Percentiles rank a stretch among this genome's conserved stretches.
Conservation (phyloP, 2,888 invertebrate species). For the Agrotis segetum region DNA sequence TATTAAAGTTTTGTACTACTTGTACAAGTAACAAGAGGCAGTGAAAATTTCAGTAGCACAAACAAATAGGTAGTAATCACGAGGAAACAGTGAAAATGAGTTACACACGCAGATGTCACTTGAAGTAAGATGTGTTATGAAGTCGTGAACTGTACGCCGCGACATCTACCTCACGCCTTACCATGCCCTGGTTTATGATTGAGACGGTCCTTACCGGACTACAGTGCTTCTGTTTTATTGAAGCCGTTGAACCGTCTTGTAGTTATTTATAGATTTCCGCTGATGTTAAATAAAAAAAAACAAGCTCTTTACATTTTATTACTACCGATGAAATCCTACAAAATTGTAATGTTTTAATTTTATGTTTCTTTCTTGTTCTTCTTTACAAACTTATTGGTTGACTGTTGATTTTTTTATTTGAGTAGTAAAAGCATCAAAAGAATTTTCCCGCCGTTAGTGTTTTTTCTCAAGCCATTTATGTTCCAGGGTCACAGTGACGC, state of each 20-base stretch:
- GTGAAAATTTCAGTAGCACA: no score
- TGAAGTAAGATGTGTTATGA: neutral
- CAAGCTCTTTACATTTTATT: neutral
- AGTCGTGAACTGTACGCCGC: neutral
- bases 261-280: neutral
- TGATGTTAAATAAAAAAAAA: neutral
- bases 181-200: slow-evolving; percentile 28
- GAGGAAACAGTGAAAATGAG: neutral
- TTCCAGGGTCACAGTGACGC: no score
- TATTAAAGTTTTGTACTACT: no score
- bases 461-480: no score
- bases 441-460: no score
- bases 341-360: neutral
- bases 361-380: no score
- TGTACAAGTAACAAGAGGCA: no score
- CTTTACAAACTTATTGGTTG: neutral
- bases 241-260: neutral
- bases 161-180: neutral
- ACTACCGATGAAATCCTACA: neutral
- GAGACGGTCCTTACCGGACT: neutral
- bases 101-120: neutral
- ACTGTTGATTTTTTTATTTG: no score
- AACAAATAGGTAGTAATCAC: no score
- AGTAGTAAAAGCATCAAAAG: no score
- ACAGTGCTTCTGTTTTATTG: slow-evolving; percentile 13